A percentile compares a stretch with the other conserved stretches of the same genome.
Evolutionary conservation across 2,113 vertebrate genomes (phyloP).

Genomic region (Hystrix cristata): DNA sequence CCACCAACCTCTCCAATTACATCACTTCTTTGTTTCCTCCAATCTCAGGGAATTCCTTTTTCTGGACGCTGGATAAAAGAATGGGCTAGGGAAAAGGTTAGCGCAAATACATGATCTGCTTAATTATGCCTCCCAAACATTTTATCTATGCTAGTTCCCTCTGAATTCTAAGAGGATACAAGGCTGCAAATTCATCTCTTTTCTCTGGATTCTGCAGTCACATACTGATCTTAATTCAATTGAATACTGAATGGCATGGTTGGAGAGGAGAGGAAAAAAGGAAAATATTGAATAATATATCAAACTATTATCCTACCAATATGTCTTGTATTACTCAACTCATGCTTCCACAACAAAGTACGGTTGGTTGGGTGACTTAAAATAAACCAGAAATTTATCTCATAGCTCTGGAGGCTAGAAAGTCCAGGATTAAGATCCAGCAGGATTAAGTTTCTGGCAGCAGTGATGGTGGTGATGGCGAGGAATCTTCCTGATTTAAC

Average conservation of each 20-base stretch:
- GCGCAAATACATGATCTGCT: background rate
- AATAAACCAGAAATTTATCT: conserved; percentile 16
- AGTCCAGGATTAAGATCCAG: background rate
- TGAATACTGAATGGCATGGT: background rate
- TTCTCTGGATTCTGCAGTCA: background rate
- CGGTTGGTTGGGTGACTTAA: background rate
- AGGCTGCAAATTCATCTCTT: background rate
- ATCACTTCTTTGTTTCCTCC: conserved; percentile 8
- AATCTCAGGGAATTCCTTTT: background rate
- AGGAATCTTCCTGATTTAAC: background rate
- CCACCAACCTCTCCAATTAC: background rate
- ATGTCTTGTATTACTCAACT: background rate
- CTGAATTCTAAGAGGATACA: background rate
- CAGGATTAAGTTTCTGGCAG: background rate
- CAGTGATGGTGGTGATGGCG: background rate
- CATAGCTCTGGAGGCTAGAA: background rate
- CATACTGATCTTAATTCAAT: background rate
- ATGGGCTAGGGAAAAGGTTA: background rate
- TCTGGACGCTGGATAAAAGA: background rate
- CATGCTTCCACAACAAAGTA: background rate
- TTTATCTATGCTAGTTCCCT: background rate
- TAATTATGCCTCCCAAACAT: background rate
- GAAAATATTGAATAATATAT: background rate
- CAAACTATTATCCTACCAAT: background rate
- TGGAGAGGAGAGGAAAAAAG: background rate